Conservation (phyloP, 2,797 vertebrate species). For the Luscinia luscinia region DNA sequence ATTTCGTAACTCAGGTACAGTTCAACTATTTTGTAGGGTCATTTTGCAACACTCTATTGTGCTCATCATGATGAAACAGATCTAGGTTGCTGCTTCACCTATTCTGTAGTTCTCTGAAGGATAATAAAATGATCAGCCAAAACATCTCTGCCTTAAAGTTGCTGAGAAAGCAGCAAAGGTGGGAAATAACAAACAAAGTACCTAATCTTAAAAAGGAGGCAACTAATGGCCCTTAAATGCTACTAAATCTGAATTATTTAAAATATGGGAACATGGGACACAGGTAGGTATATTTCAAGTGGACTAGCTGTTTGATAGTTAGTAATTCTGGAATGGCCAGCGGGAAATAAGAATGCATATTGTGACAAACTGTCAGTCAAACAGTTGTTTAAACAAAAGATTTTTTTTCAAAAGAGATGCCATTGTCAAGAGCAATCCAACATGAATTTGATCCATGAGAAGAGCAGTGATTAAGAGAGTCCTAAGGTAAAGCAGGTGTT, state of each 20-base stretch:
- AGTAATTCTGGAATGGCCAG: neutral
- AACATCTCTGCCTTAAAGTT: neutral
- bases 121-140: neutral
- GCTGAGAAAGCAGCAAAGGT: neutral
- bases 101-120: neutral
- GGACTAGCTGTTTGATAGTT: neutral
- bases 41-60: neutral
- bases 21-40: neutral
- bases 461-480: neutral
- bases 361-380: neutral
- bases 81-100: neutral
- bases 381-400: neutral
- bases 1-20: neutral
- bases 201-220: neutral
- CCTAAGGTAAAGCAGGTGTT: fast-evolving
- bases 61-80: neutral
- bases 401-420: neutral
- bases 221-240: neutral
- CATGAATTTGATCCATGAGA: neutral
- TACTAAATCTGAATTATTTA: neutral
- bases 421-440: neutral
- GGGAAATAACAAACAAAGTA: neutral
- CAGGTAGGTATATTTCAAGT: neutral
- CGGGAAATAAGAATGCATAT: neutral
- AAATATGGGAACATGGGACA: neutral